Evolutionary conservation across 2,113 vertebrate genomes (phyloP).

Genomic region (Alligator sinensis): DNA sequence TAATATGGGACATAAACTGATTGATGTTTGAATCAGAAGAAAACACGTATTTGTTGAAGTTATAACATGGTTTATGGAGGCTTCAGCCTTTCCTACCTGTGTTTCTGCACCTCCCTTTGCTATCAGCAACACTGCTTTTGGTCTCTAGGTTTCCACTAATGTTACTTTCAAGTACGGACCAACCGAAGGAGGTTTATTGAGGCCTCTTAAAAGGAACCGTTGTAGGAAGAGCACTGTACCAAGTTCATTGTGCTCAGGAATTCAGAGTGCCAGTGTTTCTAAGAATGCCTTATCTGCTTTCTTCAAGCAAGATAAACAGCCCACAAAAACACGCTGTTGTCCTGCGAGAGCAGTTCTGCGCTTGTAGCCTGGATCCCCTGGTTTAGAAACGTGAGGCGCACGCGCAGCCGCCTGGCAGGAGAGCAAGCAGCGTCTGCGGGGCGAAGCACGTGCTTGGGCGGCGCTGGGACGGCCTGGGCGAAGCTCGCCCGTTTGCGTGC

Average conservation of each 20-base stretch:
- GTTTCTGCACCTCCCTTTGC: not conserved
- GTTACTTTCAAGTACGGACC: not conserved
- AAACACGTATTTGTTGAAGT: conserved; percentile 35
- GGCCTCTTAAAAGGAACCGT: not conserved
- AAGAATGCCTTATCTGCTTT: not conserved
- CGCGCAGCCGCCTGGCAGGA: too few relatives aligned
- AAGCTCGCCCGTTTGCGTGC: too few relatives aligned
- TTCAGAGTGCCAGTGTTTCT: not conserved
- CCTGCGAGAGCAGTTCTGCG: not conserved
- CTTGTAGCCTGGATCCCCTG: rapidly evolving
- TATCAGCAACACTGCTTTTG: not conserved
- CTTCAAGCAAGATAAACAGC: not conserved
- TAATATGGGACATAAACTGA: not conserved
- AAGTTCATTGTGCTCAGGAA: not conserved
- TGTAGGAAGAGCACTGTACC: not conserved
- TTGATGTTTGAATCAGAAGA: not conserved
- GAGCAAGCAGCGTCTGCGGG: too few relatives aligned
- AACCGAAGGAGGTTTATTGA: not conserved
- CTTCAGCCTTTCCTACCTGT: not conserved
- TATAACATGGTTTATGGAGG: not conserved
- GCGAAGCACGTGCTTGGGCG: not conserved
- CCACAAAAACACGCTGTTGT: not conserved
- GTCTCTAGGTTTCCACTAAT: not conserved
- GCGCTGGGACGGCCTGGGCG: too few relatives aligned
- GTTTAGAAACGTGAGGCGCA: not conserved